A percentile compares a stretch with the other conserved stretches of the same genome.
Conservation (phyloP, 2,888 invertebrate species). For the Metallyticus violacea region DNA sequence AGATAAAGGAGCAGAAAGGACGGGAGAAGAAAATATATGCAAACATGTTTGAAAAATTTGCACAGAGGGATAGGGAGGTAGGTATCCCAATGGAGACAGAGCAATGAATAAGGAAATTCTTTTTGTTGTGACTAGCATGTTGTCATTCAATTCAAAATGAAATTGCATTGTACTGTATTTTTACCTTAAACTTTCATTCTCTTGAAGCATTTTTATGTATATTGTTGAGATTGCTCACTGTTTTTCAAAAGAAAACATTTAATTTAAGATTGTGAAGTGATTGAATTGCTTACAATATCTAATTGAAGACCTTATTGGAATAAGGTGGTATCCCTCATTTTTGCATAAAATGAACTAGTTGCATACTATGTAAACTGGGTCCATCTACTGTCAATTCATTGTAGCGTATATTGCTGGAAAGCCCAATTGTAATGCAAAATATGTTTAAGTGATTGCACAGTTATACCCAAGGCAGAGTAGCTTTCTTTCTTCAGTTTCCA, state of each 20-base stretch:
- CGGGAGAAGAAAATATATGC: slow-evolving; percentile 86
- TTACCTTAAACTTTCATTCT: too few species aligned
- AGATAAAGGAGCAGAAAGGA: slow-evolving; percentile 70
- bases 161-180: background rate
- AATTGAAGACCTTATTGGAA: too few species aligned
- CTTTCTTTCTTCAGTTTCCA: too few species aligned
- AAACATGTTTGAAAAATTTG: slow-evolving; percentile 94
- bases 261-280: background rate
- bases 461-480: too few species aligned
- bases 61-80: slow-evolving; percentile 75
- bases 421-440: too few species aligned
- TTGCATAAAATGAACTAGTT: too few species aligned
- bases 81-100: slow-evolving; percentile 36
- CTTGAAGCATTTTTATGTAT: background rate
- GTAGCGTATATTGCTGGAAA: too few species aligned
- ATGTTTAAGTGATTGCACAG: too few species aligned
- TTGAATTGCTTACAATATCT: too few species aligned
- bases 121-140: background rate
- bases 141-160: background rate
- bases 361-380: too few species aligned
- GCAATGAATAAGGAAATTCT: background rate
- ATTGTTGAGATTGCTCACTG: background rate
- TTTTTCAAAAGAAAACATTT: background rate
- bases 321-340: too few species aligned
- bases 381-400: too few species aligned